Conservation (phyloP, 1,140 invertebrate genomes). For the Aphelenchoides besseyi region DNA sequence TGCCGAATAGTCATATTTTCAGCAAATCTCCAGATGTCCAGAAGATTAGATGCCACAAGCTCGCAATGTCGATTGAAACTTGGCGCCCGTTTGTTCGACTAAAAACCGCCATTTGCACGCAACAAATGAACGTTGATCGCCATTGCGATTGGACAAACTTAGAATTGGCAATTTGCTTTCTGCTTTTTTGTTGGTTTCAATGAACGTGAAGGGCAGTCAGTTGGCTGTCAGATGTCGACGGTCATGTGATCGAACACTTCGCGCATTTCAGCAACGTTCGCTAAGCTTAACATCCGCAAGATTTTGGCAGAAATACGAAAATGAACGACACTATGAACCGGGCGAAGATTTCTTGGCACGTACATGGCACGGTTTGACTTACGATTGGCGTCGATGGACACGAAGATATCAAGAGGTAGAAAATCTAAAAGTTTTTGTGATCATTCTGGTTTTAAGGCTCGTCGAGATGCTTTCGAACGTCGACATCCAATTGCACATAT, state of each 20-base stretch:
- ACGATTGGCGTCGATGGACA: constrained; percentile 56
- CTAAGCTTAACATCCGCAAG: neutral
- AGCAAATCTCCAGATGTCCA: no score
- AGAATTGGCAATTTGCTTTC: no score
- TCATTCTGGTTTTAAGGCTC: constrained; percentile 43
- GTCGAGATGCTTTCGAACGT: constrained; percentile 55
- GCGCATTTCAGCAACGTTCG: neutral
- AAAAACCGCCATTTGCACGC: no score
- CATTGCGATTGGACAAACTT: no score
- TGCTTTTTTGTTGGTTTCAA: no score
- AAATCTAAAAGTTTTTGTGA: constrained; percentile 23
- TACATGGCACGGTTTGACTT: constrained; percentile 57
- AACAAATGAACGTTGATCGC: no score
- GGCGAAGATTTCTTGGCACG: constrained; percentile 56
- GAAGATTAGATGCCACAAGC: no score
- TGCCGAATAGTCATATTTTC: no score
- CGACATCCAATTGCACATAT: constrained; percentile 57
- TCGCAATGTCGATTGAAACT: no score
- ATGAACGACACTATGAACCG: constrained; percentile 59
- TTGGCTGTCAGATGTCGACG: neutral
- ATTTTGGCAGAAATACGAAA: constrained; percentile 53
- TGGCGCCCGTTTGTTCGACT: no score
- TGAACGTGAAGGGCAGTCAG: no score
- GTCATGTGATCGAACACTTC: neutral
- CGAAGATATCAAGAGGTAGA: constrained; percentile 55